phyloP scores from a whole-genome alignment of 1,140 invertebrate species.

The Anadara kagoshimensis region DNA sequence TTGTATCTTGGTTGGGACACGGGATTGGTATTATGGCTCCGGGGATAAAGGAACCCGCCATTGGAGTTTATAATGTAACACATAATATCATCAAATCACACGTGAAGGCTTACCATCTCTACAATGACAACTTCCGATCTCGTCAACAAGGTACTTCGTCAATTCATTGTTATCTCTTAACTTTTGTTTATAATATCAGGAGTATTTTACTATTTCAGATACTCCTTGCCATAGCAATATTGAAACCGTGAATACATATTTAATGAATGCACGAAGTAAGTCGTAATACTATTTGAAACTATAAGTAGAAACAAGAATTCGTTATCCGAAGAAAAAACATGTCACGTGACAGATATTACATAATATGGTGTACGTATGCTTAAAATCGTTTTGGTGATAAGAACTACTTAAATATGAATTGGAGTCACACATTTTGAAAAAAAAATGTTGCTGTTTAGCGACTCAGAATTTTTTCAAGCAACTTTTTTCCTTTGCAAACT shows the following conservation, averaged over 20 bases:
- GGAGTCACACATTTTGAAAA: too few relatives aligned
- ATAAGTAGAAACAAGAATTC: too few relatives aligned
- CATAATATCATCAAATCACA: constrained; percentile 71
- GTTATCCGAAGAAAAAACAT: too few relatives aligned
- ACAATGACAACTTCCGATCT: constrained; percentile 57
- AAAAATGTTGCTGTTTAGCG: too few relatives aligned
- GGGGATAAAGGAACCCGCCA: constrained; percentile 51
- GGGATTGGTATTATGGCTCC: constrained; percentile 63
- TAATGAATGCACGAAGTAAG: background rate
- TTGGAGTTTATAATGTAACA: constrained; percentile 53
- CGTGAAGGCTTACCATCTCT: constrained; percentile 66
- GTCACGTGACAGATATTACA: too few relatives aligned
- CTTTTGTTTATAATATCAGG: background rate
- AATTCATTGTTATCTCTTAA: background rate
- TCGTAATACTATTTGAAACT: background rate
- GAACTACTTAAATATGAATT: too few relatives aligned
- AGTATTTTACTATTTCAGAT: background rate
- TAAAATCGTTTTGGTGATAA: too few relatives aligned
- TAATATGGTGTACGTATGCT: too few relatives aligned
- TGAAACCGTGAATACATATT: background rate
- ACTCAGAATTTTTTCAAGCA: too few relatives aligned
- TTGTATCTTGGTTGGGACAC: constrained; percentile 66
- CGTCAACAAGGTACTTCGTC: constrained; percentile 53
- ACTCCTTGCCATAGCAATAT: too few relatives aligned
- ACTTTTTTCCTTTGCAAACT: too few relatives aligned